A percentile compares a stretch with the other conserved stretches of the same genome.
These are phyloP conservation scores for Eristalinus aeneus DNA, from an alignment of 2,888 invertebrate species.

Conservation along the genomic window DNA sequence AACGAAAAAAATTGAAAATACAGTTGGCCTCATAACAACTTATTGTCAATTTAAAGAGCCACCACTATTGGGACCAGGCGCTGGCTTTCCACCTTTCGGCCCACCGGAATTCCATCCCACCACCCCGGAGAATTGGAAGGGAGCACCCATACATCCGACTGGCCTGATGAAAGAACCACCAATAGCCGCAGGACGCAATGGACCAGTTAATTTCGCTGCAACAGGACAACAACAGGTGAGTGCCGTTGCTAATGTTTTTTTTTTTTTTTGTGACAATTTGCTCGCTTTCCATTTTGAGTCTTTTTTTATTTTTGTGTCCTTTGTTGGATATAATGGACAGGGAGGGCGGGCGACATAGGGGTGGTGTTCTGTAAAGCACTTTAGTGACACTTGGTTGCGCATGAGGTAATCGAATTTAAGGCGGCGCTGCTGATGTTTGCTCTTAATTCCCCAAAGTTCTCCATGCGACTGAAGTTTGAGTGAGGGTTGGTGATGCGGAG, in stretches of 20 bases:
- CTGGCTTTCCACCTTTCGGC: conserved; percentile 79
- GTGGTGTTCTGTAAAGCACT: conserved; percentile 4
- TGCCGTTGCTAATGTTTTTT: conserved; percentile 12
- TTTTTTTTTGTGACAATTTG: conserved; percentile 16
- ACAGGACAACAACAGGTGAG: conserved; percentile 80
- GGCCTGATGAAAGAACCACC: conserved; percentile 84
- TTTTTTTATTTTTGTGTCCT: background rate
- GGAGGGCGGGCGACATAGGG: background rate
- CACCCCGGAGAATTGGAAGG: conserved; percentile 80
- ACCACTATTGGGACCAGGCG: conserved; percentile 80
- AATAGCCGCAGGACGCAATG: conserved; percentile 81
- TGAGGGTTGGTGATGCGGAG: background rate
- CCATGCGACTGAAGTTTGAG: background rate
- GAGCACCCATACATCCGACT: conserved; percentile 80
- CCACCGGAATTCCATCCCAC: conserved; percentile 80
- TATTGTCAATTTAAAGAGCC: conserved; percentile 81
- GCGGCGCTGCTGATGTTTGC: background rate
- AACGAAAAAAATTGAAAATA: conserved; percentile 62
- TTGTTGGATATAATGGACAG: no score
- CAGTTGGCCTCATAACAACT: conserved; percentile 76
- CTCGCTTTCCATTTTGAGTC: no score
- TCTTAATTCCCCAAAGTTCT: background rate
- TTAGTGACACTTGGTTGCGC: conserved; percentile 5
- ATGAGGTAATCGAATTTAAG: conserved; percentile 31
- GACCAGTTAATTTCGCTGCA: conserved; percentile 79